Percentiles rank a stretch among this genome's conserved stretches.
phyloP scores from a whole-genome alignment of 2,888 invertebrate species.

The Chloroclystis v-ata region DNA sequence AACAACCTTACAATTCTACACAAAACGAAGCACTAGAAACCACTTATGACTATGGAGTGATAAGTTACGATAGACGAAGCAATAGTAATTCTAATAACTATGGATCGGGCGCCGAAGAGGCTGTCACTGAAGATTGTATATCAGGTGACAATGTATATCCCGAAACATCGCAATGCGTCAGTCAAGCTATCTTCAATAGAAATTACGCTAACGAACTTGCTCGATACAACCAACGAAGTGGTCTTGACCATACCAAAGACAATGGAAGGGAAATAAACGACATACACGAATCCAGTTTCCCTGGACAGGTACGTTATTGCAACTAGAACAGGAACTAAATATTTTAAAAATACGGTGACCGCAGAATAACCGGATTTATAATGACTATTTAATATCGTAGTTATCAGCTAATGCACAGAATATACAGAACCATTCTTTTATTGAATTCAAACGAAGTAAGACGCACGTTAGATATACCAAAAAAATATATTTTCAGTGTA shows the following conservation, averaged over 20 bases:
- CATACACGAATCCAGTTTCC: constrained; percentile 57
- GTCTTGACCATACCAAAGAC: constrained; percentile 50
- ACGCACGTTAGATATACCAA: constrained; percentile 32
- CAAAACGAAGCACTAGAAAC: constrained; percentile 48
- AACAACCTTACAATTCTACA: constrained; percentile 53
- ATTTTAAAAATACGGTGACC: constrained; percentile 41
- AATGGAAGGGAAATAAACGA: constrained; percentile 51
- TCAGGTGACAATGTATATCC: constrained; percentile 43
- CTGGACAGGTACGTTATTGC: constrained; percentile 57
- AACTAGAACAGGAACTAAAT: constrained; percentile 22
- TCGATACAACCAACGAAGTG: constrained; percentile 52
- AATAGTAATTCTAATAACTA: constrained; percentile 58
- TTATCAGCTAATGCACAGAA: constrained; percentile 52
- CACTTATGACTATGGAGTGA: constrained; percentile 62
- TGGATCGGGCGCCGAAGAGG: constrained; percentile 54
- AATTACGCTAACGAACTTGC: constrained; percentile 55
- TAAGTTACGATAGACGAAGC: constrained; percentile 62
- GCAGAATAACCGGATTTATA: constrained; percentile 66
- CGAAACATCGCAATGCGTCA: constrained; percentile 39
- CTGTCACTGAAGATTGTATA: constrained; percentile 46
- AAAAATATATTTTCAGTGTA: neutral
- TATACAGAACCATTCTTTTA: constrained; percentile 46
- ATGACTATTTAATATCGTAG: constrained; percentile 64
- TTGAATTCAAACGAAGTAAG: constrained; percentile 34
- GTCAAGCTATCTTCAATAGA: constrained; percentile 52